phyloP scores from a whole-genome alignment of 53 echinoderm and acorn worm species.

The Hippasteria phrygiana region DNA sequence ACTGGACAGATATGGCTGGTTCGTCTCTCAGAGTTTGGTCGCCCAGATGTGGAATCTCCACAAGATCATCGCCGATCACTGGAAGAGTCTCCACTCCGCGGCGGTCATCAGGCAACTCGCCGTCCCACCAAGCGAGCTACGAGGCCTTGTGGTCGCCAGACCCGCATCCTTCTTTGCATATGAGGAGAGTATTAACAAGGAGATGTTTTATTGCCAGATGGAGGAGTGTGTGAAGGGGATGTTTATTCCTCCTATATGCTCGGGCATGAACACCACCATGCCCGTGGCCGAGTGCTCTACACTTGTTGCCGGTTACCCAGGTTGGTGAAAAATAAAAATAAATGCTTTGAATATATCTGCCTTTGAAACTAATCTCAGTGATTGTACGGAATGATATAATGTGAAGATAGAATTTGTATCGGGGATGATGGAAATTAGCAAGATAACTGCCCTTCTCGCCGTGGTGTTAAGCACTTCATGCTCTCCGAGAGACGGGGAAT shows the following conservation, averaged over 20 bases:
- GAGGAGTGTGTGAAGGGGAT: conserved; percentile 27
- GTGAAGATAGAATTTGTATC: too few relatives aligned
- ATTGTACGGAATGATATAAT: too few relatives aligned
- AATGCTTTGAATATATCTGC: not conserved
- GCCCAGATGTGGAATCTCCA: conserved; percentile 70
- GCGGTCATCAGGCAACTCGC: conserved; percentile 58
- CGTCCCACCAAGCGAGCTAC: conserved; percentile 59
- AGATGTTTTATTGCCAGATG: conserved; percentile 70
- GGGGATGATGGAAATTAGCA: too few relatives aligned
- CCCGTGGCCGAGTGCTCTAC: conserved; percentile 68
- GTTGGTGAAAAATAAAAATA: conserved; percentile 19
- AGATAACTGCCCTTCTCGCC: too few relatives aligned
- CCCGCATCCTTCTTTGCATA: not conserved
- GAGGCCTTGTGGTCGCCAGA: conserved; percentile 32
- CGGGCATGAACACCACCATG: conserved; percentile 5
- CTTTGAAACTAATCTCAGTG: not conserved
- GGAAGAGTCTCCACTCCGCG: conserved; percentile 78
- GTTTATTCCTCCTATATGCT: conserved; percentile 13
- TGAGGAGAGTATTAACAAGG: not conserved
- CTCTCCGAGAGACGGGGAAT: too few relatives aligned
- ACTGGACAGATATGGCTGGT: conserved; percentile 88
- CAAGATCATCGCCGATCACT: conserved; percentile 83
- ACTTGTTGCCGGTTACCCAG: conserved; percentile 84
- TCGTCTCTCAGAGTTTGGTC: conserved; percentile 73
- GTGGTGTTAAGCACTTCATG: too few relatives aligned